Percentiles rank a stretch among this genome's conserved stretches.
These are phyloP conservation scores for Nymphalis urticae DNA, from an alignment of 2,888 invertebrate species.

Conservation along the genomic window DNA sequence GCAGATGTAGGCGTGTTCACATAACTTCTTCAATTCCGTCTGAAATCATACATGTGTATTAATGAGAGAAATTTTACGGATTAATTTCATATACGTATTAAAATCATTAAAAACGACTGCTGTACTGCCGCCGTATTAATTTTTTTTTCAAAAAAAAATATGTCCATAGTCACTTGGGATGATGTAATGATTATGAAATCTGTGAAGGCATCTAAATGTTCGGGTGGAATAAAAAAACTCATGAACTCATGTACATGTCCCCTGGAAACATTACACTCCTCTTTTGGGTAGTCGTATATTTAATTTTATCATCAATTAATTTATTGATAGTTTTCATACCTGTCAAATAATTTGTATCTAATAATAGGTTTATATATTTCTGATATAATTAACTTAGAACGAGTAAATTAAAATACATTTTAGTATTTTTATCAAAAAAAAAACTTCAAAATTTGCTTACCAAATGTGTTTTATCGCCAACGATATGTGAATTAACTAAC, in stretches of 20 bases:
- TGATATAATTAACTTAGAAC: neutral
- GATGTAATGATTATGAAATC: too few species aligned
- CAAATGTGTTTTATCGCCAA: conserved; percentile 58
- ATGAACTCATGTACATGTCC: neutral
- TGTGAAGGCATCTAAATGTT: too few species aligned
- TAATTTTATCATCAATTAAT: neutral
- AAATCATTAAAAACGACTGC: too few species aligned
- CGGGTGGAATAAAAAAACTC: too few species aligned
- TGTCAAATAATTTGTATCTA: neutral
- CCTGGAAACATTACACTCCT: too few species aligned
- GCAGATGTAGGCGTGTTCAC: conserved; percentile 68
- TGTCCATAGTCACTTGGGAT: too few species aligned
- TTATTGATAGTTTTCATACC: neutral
- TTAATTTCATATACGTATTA: too few species aligned
- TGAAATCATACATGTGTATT: conserved; percentile 37
- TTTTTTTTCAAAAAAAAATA: too few species aligned
- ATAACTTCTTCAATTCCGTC: conserved; percentile 64
- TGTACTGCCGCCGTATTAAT: too few species aligned
- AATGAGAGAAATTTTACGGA: neutral
- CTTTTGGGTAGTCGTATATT: too few species aligned
- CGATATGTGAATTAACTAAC: conserved; percentile 52
- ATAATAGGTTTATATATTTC: neutral
- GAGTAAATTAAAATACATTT: neutral
- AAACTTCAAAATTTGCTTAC: conserved; percentile 47
- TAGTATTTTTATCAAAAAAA: neutral